Evolutionary conservation across 2,797 vertebrate genomes (phyloP).

Genomic region (Helarctos malayanus): DNA sequence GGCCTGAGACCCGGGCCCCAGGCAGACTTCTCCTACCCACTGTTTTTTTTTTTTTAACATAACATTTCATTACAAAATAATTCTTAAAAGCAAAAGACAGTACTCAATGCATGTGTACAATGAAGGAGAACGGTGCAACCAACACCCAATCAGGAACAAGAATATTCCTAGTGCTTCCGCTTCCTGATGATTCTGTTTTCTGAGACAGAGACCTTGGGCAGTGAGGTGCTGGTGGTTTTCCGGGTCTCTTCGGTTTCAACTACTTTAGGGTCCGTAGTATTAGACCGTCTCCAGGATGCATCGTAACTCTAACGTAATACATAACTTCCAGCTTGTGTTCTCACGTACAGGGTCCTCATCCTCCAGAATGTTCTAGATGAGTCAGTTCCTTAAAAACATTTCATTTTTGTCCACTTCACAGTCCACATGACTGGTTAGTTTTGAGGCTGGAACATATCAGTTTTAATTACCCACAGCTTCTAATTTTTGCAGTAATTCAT

Average conservation of each 20-base stretch:
- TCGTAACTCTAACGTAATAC: neutral
- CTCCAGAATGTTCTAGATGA: neutral
- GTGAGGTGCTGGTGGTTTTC: neutral
- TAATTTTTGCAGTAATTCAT: conserved; percentile 15
- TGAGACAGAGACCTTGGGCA: neutral
- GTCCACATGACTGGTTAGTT: neutral
- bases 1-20: neutral
- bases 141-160: neutral
- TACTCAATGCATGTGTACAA: neutral
- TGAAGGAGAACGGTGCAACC: neutral
- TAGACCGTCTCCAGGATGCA: neutral
- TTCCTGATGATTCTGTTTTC: neutral
- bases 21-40: neutral
- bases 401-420: conserved; percentile 4
- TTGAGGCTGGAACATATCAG: neutral
- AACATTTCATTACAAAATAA: conserved; percentile 31
- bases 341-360: neutral
- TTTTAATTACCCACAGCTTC: conserved; percentile 56
- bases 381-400: conserved; percentile 17
- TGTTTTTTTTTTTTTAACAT: neutral
- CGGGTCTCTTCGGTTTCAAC: neutral
- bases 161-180: too few relatives aligned
- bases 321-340: neutral
- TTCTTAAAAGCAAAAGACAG: neutral
- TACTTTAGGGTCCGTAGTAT: neutral